Conservation (phyloP, 1,140 invertebrate genomes). For the Achatina immaculata region DNA sequence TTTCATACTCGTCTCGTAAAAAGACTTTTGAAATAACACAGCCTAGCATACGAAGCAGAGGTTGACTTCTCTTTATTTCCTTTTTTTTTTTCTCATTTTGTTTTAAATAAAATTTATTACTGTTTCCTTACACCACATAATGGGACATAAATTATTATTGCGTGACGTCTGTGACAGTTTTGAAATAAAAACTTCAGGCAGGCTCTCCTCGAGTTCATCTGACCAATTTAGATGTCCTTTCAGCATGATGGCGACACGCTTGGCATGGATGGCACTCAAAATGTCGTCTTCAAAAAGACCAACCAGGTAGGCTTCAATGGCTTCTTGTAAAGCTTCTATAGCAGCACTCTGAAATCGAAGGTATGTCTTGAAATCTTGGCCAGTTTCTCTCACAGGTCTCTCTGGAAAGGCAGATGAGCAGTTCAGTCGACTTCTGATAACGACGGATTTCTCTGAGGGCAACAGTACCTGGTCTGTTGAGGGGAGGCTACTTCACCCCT, state of each 20-base stretch:
- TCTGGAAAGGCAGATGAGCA: conserved; percentile 87
- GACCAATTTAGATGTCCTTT: conserved; percentile 88
- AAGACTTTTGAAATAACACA: too few relatives aligned
- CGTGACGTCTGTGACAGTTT: not conserved
- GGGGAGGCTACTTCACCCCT: conserved; percentile 75
- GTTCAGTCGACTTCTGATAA: conserved; percentile 87
- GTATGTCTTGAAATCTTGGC: conserved; percentile 81
- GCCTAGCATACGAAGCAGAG: too few relatives aligned
- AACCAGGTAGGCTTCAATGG: conserved; percentile 90
- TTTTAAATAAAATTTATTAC: too few relatives aligned
- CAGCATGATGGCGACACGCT: conserved; percentile 95
- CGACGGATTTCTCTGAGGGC: conserved; percentile 87
- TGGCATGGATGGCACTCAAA: conserved; percentile 93
- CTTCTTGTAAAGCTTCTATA: conserved; percentile 79
- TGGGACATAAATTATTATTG: not conserved
- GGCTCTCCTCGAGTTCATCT: conserved; percentile 68
- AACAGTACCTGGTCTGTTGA: conserved; percentile 79
- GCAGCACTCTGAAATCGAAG: conserved; percentile 76
- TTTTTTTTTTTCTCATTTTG: too few relatives aligned
- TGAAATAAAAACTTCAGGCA: conserved; percentile 50
- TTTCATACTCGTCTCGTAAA: too few relatives aligned
- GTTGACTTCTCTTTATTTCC: too few relatives aligned
- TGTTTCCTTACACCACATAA: too few relatives aligned
- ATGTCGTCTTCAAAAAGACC: conserved; percentile 93
- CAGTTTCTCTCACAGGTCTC: conserved; percentile 85